phyloP scores from a whole-genome alignment of 2,113 vertebrate genomes.

The Turnix velox region DNA sequence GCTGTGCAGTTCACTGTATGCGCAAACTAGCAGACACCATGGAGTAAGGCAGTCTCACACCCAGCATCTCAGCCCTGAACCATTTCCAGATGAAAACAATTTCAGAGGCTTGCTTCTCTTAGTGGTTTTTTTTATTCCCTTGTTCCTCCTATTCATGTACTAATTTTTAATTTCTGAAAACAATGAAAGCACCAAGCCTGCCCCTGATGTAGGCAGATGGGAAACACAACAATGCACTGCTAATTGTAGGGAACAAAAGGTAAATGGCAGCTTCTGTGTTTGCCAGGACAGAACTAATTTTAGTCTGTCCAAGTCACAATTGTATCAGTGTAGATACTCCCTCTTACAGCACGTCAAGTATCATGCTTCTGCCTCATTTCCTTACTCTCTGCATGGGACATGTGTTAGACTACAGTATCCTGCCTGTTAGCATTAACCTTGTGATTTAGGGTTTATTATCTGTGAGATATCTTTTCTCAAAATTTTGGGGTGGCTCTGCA shows the following conservation, averaged over 20 bases:
- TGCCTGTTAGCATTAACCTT: neutral
- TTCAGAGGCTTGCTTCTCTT: neutral
- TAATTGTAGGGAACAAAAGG: neutral
- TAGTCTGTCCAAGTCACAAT: slow-evolving; percentile 15
- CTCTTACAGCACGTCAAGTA: slow-evolving; percentile 31
- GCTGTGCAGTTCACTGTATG: neutral
- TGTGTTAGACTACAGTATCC: neutral
- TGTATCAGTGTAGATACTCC: slow-evolving; percentile 14
- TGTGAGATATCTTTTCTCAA: neutral
- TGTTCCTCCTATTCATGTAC: neutral
- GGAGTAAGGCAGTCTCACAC: neutral
- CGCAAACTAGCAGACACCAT: neutral
- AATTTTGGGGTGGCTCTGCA: neutral
- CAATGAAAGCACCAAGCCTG: neutral
- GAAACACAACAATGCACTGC: neutral
- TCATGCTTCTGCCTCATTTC: neutral
- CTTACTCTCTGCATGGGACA: neutral
- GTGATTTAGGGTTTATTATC: neutral
- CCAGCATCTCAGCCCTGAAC: neutral
- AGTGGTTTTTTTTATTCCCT: neutral
- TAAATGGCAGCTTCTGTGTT: neutral
- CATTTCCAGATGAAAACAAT: neutral
- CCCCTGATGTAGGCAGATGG: neutral
- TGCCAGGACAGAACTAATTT: slow-evolving; percentile 20
- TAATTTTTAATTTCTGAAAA: neutral